phyloP scores from a whole-genome alignment of 2,888 invertebrate genomes.

The Orthonevra nobilis region DNA sequence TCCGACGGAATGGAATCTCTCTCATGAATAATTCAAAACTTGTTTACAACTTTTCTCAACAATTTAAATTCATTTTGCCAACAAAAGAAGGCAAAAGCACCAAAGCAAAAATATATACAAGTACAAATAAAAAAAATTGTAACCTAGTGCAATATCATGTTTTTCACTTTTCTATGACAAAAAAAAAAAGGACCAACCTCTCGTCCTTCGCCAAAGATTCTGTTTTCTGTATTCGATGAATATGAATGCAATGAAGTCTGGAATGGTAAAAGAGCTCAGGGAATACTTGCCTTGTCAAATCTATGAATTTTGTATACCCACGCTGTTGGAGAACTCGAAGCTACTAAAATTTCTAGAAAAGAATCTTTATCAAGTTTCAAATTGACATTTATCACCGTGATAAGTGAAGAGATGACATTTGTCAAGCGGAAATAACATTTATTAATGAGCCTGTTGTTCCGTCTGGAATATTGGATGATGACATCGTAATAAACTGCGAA shows the following conservation, averaged over 20 bases:
- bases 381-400: slow-evolving; percentile 44
- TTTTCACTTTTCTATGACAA: slow-evolving; percentile 40
- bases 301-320: slow-evolving; percentile 22
- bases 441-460: slow-evolving; percentile 23
- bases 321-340: not conserved
- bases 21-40: slow-evolving; percentile 64
- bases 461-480: too few relatives aligned
- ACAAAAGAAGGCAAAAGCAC: not conserved
- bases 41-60: slow-evolving; percentile 61
- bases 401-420: slow-evolving; percentile 37
- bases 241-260: too few relatives aligned
- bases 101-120: not conserved
- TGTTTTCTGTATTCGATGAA: too few relatives aligned
- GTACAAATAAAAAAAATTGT: slow-evolving; percentile 16
- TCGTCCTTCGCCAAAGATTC: too few relatives aligned
- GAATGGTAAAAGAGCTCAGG: slow-evolving; percentile 2
- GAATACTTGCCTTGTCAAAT: slow-evolving; percentile 24
- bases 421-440: slow-evolving; percentile 8
- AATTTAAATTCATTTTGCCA: slow-evolving; percentile 54
- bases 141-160: slow-evolving; percentile 48
- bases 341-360: not conserved
- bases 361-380: slow-evolving; percentile 9
- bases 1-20: too few relatives aligned
- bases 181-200: slow-evolving; percentile 14
- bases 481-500: too few relatives aligned